phyloP scores from a whole-genome alignment of 2,113 vertebrate genomes.

The Bambusicola thoracicus region DNA sequence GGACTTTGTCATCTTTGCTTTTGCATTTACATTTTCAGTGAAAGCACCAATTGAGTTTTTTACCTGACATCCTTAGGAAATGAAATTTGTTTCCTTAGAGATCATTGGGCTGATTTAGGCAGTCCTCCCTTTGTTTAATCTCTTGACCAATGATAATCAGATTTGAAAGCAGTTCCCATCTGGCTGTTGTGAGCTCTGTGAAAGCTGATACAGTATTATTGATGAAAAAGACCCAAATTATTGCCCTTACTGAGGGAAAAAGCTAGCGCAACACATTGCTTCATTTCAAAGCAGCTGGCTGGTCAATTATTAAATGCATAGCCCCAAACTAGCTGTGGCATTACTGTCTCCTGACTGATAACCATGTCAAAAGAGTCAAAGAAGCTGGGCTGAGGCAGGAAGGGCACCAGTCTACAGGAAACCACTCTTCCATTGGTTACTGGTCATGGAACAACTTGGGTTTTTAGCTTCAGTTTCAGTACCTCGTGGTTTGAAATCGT shows the following conservation, averaged over 20 bases:
- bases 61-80: background rate
- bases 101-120: background rate
- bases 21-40: background rate
- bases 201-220: background rate
- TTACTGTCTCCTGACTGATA: background rate
- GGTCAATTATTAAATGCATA: background rate
- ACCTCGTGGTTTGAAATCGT: background rate
- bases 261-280: background rate
- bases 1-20: background rate
- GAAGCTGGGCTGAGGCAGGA: background rate
- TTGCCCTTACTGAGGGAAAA: background rate
- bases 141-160: background rate
- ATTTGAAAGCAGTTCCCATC: background rate
- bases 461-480: background rate
- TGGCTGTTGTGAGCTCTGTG: background rate
- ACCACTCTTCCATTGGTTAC: background rate
- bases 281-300: background rate
- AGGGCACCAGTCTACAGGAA: background rate
- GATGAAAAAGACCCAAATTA: background rate
- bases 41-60: background rate
- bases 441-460: background rate
- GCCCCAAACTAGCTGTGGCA: background rate
- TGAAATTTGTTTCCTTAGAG: background rate
- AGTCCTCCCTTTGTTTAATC: background rate
- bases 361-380: background rate